Conservation (phyloP, 2,113 vertebrate genomes). For the Rattus rattus region DNA sequence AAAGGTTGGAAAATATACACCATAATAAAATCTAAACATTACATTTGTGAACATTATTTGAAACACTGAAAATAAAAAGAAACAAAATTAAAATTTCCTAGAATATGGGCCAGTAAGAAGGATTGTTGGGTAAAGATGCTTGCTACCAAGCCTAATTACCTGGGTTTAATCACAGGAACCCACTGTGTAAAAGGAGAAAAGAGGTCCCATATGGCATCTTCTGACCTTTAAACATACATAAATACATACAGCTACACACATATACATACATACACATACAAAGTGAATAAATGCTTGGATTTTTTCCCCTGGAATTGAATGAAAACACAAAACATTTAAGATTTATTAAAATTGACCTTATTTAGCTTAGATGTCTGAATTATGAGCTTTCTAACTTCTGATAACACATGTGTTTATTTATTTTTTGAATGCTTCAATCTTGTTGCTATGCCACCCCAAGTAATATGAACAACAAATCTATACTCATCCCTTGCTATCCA, state of each 20-base stretch:
- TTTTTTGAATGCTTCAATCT: neutral
- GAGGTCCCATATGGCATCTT: no score
- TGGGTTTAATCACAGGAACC: neutral
- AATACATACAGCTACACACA: neutral
- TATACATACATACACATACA: neutral
- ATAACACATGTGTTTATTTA: neutral
- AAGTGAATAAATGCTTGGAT: no score
- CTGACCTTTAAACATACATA: neutral
- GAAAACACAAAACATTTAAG: neutral
- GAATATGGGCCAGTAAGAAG: neutral
- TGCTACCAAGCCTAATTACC: neutral
- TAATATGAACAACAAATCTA: neutral
- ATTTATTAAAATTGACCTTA: neutral
- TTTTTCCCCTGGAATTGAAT: neutral
- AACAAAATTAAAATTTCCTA: neutral
- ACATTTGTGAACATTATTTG: neutral
- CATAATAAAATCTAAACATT: neutral
- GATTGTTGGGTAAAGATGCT: neutral
- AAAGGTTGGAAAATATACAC: neutral
- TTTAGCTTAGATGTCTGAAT: no score
- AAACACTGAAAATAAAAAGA: neutral
- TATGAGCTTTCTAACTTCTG: neutral
- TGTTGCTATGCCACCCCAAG: neutral
- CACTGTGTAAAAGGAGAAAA: neutral
- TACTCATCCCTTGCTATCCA: neutral